Percentiles rank a stretch among this genome's conserved stretches.
phyloP scores from a whole-genome alignment of 1,140 invertebrate species.

The Dendrolimus punctatus region DNA sequence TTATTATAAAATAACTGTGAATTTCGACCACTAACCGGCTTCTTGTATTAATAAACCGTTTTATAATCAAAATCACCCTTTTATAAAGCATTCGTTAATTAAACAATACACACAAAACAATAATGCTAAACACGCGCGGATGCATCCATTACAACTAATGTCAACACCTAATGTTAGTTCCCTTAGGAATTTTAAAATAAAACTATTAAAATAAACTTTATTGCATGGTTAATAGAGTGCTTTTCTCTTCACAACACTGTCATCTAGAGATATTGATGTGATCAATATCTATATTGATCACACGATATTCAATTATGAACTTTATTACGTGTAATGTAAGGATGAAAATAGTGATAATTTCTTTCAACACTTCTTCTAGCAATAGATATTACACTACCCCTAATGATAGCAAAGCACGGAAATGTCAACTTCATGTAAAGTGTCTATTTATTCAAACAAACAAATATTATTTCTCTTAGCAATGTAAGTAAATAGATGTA shows the following conservation, averaged over 20 bases:
- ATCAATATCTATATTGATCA: no score
- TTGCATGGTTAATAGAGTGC: not conserved
- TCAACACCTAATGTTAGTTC: conserved; percentile 6
- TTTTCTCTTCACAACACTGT: not conserved
- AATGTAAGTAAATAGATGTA: no score
- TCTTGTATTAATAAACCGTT: not conserved
- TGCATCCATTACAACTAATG: conserved; percentile 6
- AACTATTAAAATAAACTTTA: not conserved
- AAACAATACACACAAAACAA: conserved; percentile 5
- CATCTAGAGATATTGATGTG: not conserved
- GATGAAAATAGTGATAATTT: no score
- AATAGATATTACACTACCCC: no score
- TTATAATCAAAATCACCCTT: not conserved
- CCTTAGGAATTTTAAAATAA: conserved; percentile 1
- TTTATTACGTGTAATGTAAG: no score
- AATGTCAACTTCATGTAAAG: not conserved
- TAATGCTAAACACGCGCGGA: conserved; percentile 1
- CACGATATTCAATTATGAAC: no score
- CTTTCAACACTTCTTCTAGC: no score
- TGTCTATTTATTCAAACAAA: not conserved
- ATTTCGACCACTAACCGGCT: not conserved
- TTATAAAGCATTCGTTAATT: conserved; percentile 2
- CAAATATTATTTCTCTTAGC: not conserved
- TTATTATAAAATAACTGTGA: no score
- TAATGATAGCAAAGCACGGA: not conserved